phyloP scores from a whole-genome alignment of 2,113 vertebrate species.

The Ramphastos sulfuratus region DNA sequence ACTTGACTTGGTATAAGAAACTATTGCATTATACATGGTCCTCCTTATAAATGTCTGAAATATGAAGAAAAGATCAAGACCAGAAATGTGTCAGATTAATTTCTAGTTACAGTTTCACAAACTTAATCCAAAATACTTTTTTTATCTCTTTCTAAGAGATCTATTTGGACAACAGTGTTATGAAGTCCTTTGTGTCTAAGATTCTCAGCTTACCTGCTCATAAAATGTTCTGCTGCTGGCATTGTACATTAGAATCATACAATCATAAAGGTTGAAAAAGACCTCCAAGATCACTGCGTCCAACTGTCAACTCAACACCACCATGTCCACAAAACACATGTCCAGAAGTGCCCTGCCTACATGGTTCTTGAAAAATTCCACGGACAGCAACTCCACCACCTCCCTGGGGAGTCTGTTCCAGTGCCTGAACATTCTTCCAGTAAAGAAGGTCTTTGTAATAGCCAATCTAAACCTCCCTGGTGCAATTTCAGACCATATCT shows the following conservation, averaged over 20 bases:
- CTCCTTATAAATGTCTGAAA: not conserved
- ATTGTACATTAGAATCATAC: not conserved
- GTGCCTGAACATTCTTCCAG: too few relatives aligned
- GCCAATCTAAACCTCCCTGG: too few relatives aligned
- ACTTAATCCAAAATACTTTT: not conserved
- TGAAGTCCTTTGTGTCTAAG: not conserved
- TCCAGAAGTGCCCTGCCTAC: too few relatives aligned
- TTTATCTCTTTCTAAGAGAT: not conserved
- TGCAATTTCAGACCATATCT: too few relatives aligned
- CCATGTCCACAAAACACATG: too few relatives aligned
- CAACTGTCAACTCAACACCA: too few relatives aligned
- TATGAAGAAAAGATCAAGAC: not conserved
- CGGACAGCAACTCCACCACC: too few relatives aligned
- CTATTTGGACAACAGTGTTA: rapidly evolving
- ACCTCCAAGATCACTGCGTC: too few relatives aligned
- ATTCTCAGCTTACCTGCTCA: not conserved
- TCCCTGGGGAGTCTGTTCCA: too few relatives aligned
- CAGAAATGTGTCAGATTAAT: not conserved
- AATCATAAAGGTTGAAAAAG: too few relatives aligned
- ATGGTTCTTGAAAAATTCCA: too few relatives aligned
- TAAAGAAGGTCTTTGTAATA: too few relatives aligned
- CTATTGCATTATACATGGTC: not conserved
- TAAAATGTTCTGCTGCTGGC: not conserved
- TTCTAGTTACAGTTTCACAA: not conserved
- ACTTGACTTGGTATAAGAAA: not conserved